phyloP scores from a whole-genome alignment of 2,113 vertebrate species.

The Sus scrofa region DNA sequence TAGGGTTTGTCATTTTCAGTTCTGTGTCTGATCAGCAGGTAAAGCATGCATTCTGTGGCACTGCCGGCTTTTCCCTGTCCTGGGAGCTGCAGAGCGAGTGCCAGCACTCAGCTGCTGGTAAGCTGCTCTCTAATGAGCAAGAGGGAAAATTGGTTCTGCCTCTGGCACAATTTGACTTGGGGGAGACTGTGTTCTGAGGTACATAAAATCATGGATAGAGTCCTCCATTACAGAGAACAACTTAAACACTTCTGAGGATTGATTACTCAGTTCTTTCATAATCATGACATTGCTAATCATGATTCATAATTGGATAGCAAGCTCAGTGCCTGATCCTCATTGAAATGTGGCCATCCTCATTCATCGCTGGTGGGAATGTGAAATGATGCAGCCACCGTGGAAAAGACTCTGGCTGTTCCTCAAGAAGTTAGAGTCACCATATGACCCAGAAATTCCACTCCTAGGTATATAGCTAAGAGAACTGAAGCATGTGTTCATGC shows the following conservation, averaged over 20 bases:
- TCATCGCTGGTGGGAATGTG: background rate
- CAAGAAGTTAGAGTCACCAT: constrained; percentile 4
- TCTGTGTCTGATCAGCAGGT: background rate
- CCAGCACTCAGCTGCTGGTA: background rate
- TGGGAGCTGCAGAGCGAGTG: background rate
- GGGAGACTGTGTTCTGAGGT: background rate
- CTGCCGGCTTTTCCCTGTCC: background rate
- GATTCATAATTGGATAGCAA: constrained; percentile 12
- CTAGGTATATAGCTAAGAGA: background rate
- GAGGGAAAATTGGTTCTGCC: background rate
- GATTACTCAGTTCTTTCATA: background rate
- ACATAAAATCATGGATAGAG: background rate
- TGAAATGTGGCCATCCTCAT: background rate
- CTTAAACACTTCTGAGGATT: background rate
- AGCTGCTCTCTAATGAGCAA: background rate
- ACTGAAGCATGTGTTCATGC: background rate
- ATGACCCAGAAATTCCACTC: background rate
- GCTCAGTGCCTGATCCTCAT: background rate
- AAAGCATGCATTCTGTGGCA: background rate
- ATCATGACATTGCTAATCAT: background rate
- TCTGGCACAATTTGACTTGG: background rate
- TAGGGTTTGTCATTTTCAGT: constrained; percentile 52
- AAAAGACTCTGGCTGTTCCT: background rate
- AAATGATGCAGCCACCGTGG: background rate
- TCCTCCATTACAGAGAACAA: constrained; percentile 19